Conservation (phyloP, 2,888 invertebrate species). For the Eupithecia subfuscata region DNA sequence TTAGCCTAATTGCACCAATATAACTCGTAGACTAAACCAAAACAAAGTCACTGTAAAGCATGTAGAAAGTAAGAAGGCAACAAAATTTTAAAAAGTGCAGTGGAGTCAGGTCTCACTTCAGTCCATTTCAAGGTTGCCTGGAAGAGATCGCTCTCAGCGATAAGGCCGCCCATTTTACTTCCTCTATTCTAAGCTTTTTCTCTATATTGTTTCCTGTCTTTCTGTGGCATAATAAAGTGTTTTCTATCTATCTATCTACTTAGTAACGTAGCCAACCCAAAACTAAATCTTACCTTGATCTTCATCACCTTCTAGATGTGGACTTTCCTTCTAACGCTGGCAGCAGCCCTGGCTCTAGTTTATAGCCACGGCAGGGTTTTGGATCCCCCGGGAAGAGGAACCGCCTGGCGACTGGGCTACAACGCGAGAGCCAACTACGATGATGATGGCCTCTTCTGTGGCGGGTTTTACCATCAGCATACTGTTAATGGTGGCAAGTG, state of each 20-base stretch:
- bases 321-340: conserved; percentile 30
- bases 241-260: no score
- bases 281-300: not conserved
- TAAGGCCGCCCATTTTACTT: no score
- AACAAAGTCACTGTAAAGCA: not conserved
- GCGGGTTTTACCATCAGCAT: conserved; percentile 91
- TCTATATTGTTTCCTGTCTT: no score
- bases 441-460: conserved; percentile 92
- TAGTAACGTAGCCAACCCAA: not conserved
- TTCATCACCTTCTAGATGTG: conserved; percentile 37
- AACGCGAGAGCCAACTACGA: conserved; percentile 91
- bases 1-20: no score
- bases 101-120: not conserved
- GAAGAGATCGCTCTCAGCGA: no score
- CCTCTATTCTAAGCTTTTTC: no score
- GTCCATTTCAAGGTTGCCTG: no score
- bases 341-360: conserved; percentile 53
- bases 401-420: conserved; percentile 92
- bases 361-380: conserved; percentile 87
- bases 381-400: conserved; percentile 90
- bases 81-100: not conserved
- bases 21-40: not conserved
- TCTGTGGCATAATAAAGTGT: no score
- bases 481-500: conserved; percentile 88
- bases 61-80: not conserved